Evolutionary conservation across 2,888 invertebrate genomes (phyloP), one percentile per base, ranked within the genome.

Genomic region (Eudiplozoon nipponicum): DNA sequence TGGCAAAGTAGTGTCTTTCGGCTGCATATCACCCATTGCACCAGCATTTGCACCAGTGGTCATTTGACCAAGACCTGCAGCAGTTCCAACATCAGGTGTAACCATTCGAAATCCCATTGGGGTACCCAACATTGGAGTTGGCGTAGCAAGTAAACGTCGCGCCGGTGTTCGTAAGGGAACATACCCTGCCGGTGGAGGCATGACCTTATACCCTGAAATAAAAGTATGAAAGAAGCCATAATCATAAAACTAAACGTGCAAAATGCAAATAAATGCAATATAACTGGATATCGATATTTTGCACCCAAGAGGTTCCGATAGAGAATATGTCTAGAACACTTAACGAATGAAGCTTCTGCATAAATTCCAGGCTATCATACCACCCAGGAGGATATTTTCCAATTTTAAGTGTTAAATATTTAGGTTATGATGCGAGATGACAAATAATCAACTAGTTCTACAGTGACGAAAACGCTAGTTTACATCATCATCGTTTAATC

Each of bases 91-190:
- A 46, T 60, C 59, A 11, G 59, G 59, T 1, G 58, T 59, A 48
- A 54, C 54, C 55, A 59, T 59, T 19, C 53, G 49, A 49, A 59
- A 59, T 3, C 57, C 58, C 40, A 49, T 50, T 0, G 56, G 55
- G 1, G 57, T 57, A 13, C 52, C 55, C 3, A 52, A 50, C 59
- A 90, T 71, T 2, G 94, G 94, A 3, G 94, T 98, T 3, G 94
- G 94, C 1, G 94, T 98, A 15, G 90, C 84, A 45, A 81, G 78
- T 49, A 94, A 66, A 63, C 90, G 90, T 49, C 90, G 69, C 36
- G 84, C 84, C 44, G 94, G 94, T 28, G 94, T 98, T 51, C 94
- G 68, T 49, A 90, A 73, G 20, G 90, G 86, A 47, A 84, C 70
- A 56, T 94, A 90, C 48, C 74, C 78, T 40, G 77, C 76, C 21